phyloP scores from a whole-genome alignment of 2,888 invertebrate genomes.

The Cotesia congregata region DNA sequence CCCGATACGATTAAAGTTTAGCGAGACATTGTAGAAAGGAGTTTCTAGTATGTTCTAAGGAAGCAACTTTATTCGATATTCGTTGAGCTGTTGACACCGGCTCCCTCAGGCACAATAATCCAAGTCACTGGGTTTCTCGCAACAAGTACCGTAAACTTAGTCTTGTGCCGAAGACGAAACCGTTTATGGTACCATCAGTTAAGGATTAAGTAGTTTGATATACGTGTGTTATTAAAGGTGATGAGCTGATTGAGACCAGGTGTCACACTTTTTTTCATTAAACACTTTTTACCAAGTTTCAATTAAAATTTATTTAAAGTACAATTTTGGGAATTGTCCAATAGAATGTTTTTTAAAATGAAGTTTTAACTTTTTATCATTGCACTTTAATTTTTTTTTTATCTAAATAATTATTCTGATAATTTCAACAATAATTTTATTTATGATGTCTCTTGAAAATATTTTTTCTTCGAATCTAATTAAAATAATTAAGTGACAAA shows the following conservation, averaged over 20 bases:
- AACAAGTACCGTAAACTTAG: conserved; percentile 35
- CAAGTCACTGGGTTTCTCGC: conserved; percentile 34
- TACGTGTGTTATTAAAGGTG: neutral
- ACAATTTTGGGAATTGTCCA: too few relatives aligned
- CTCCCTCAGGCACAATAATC: conserved; percentile 27
- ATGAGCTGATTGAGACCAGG: neutral
- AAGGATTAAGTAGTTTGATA: neutral
- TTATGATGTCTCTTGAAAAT: too few relatives aligned
- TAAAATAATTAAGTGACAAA: too few relatives aligned
- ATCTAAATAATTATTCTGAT: too few relatives aligned
- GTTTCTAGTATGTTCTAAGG: conserved; percentile 11
- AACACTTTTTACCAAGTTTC: too few relatives aligned
- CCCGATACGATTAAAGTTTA: neutral
- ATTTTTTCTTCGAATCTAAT: too few relatives aligned
- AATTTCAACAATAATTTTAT: too few relatives aligned
- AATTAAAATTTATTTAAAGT: too few relatives aligned
- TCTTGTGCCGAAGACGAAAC: neutral
- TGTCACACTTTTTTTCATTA: too few relatives aligned
- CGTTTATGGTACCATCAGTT: conserved; percentile 19
- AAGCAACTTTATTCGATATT: conserved; percentile 10
- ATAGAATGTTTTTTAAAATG: too few relatives aligned
- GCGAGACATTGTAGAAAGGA: neutral
- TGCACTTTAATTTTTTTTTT: too few relatives aligned
- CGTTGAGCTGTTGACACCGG: conserved; percentile 9
- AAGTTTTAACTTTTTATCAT: too few relatives aligned